phyloP scores from a whole-genome alignment of 2,888 invertebrate species.

The Acrobasis repandana region DNA sequence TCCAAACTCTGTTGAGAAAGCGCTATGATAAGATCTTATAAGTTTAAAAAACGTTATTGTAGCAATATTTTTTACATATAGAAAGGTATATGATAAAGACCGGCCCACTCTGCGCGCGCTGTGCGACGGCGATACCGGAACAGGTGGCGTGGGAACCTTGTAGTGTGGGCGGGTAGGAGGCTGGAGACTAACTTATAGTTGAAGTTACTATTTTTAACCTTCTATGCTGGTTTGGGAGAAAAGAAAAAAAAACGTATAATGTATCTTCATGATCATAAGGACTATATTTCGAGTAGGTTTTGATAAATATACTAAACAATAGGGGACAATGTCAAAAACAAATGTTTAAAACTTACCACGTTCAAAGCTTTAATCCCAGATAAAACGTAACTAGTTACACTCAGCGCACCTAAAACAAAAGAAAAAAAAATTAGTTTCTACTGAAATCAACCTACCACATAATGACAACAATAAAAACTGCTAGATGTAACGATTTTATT shows the following conservation, averaged over 20 bases:
- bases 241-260: no score
- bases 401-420: conserved; percentile 6
- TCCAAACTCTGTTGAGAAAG: background rate
- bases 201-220: no score
- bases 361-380: background rate
- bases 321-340: no score
- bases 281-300: no score
- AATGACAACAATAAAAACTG: conserved; percentile 12
- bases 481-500: conserved; percentile 10
- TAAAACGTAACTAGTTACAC: background rate
- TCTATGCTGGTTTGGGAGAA: no score
- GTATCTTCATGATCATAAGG: no score
- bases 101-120: conserved; percentile 12
- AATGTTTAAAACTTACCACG: background rate
- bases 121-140: conserved; percentile 2
- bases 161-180: background rate
- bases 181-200: background rate
- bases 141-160: conserved; percentile 18
- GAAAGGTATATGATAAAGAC: conserved; percentile 3
- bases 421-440: background rate
- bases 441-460: conserved; percentile 1
- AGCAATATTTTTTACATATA: background rate
- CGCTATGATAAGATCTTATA: background rate
- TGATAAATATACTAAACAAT: no score
- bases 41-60: background rate